A percentile compares a stretch with the other conserved stretches of the same genome.
phyloP scores from a whole-genome alignment of 2,797 vertebrate genomes.

The Macroramphosus scolopax region DNA sequence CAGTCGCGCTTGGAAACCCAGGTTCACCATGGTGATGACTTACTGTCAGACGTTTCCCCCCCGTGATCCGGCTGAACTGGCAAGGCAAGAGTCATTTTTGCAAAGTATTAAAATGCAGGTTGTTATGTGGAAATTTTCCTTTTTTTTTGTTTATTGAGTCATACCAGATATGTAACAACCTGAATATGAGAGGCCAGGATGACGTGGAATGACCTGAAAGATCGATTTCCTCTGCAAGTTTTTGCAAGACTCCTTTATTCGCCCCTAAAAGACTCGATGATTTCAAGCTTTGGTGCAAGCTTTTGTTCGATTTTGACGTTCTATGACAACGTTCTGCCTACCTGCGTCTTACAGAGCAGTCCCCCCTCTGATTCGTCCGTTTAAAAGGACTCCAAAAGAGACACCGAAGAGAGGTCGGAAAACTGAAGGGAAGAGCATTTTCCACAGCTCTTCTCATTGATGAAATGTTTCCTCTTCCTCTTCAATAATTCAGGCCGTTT shows the following conservation, averaged over 20 bases:
- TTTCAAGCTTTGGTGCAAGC: no score
- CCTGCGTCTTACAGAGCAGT: slow-evolving; percentile 2
- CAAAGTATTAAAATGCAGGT: no score
- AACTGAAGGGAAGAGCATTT: slow-evolving; percentile 54
- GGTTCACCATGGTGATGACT: slow-evolving; percentile 78
- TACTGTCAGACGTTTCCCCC: slow-evolving; percentile 50
- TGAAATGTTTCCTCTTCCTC: slow-evolving; percentile 79
- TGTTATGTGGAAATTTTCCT: slow-evolving; percentile 80
- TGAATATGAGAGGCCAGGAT: no score
- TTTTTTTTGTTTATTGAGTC: slow-evolving; percentile 24
- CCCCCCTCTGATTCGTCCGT: slow-evolving; percentile 21
- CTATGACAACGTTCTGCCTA: neutral
- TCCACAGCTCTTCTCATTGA: slow-evolving; percentile 74
- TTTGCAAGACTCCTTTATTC: no score
- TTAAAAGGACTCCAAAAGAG: slow-evolving; percentile 13
- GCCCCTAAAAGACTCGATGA: no score
- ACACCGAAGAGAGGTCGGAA: slow-evolving; percentile 30
- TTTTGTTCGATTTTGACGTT: no score
- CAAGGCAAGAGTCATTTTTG: slow-evolving; percentile 61
- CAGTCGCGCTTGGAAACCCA: slow-evolving; percentile 65
- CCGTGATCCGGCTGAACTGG: slow-evolving; percentile 71
- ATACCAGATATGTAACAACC: no score
- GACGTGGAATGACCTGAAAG: no score
- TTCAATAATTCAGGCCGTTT: slow-evolving; percentile 81
- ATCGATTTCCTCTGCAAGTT: no score